Percentiles rank a stretch among this genome's conserved stretches.
These are phyloP conservation scores for Cyrtodaria siliqua DNA, from an alignment of 2,888 invertebrate genomes.

Conservation along the genomic window DNA sequence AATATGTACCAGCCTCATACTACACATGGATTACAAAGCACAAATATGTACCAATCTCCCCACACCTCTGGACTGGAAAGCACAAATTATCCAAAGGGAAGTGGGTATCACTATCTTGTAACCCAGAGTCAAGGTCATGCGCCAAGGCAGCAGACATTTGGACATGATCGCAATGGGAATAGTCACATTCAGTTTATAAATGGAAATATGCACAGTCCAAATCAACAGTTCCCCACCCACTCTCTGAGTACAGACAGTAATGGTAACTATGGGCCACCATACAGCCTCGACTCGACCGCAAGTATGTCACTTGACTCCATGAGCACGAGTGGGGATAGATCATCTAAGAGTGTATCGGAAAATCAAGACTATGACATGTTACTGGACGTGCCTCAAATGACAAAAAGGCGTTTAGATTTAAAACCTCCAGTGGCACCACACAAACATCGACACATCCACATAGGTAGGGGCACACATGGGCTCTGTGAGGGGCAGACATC, in stretches of 20 bases:
- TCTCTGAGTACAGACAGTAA: conserved; percentile 13
- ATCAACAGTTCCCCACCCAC: conserved; percentile 25
- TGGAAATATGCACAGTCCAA: conserved; percentile 6
- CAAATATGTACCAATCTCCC: too few species aligned
- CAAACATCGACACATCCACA: conserved; percentile 52
- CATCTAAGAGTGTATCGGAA: conserved; percentile 55
- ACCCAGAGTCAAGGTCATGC: conserved; percentile 26
- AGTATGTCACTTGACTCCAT: conserved; percentile 61
- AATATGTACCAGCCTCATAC: too few species aligned
- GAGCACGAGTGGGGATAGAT: conserved; percentile 53
- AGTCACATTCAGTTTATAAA: conserved; percentile 14
- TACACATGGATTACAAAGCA: too few species aligned
- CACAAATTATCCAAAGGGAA: conserved; percentile 27
- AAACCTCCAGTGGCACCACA: conserved; percentile 33
- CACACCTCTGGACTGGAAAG: neutral
- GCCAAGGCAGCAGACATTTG: neutral
- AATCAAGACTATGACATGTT: conserved; percentile 49
- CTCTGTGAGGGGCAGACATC: conserved; percentile 51
- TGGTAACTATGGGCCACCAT: conserved; percentile 28
- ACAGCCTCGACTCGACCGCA: conserved; percentile 49
- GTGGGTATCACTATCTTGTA: conserved; percentile 37
- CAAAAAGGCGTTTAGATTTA: conserved; percentile 22
- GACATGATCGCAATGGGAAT: conserved; percentile 26
- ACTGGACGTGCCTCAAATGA: conserved; percentile 18
- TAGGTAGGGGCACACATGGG: conserved; percentile 57